Conservation (phyloP, 2,113 vertebrate species). For the Datnioides undecimradiatus region DNA sequence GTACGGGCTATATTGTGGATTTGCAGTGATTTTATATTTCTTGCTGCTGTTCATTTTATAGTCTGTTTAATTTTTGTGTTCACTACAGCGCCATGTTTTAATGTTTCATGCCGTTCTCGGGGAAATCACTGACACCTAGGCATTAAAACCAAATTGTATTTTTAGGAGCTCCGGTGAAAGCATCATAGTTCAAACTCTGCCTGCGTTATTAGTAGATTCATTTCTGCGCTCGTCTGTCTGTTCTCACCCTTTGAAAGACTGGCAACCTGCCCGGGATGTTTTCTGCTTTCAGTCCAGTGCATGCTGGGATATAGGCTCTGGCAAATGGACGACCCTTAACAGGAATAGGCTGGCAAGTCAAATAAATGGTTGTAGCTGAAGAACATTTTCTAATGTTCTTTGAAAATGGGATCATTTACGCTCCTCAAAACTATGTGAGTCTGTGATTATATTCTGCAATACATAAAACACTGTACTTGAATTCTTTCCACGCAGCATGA, state of each 20-base stretch:
- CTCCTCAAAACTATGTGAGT: not conserved
- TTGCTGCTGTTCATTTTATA: not conserved
- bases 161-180: not conserved
- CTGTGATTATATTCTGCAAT: too few relatives aligned
- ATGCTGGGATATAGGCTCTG: slow-evolving; percentile 38
- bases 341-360: slow-evolving; percentile 21
- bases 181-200: slow-evolving; percentile 19
- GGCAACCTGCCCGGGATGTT: slow-evolving; percentile 43
- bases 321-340: not conserved
- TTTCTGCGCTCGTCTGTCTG: slow-evolving; percentile 18
- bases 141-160: not conserved
- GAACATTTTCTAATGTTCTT: not conserved
- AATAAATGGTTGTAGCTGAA: slow-evolving; percentile 5
- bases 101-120: not conserved
- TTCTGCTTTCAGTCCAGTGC: slow-evolving; percentile 22
- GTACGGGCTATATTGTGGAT: not conserved
- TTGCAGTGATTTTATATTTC: not conserved
- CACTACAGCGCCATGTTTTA: not conserved
- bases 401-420: not conserved
- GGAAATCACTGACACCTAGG: slow-evolving; percentile 8
- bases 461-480: too few relatives aligned
- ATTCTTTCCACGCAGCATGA: not conserved
- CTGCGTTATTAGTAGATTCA: not conserved
- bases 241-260: slow-evolving; percentile 27
- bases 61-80: not conserved